Evolutionary conservation across 2,113 vertebrate genomes (phyloP).

Genomic region (Ctenodactylus gundi): DNA sequence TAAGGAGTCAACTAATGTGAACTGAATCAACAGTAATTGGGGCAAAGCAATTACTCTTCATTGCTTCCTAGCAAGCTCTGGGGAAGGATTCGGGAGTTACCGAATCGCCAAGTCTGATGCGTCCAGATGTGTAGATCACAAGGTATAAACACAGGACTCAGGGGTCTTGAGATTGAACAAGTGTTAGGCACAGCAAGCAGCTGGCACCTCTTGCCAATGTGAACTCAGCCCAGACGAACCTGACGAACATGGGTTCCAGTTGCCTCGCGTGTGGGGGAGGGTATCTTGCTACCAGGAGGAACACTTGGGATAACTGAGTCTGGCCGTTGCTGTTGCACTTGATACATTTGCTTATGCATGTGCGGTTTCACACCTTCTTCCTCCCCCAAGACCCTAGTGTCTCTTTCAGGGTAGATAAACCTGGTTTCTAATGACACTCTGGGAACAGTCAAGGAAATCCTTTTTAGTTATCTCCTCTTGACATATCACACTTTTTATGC

Average conservation of each 20-base stretch:
- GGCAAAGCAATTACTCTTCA: neutral
- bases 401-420: neutral
- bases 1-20: neutral
- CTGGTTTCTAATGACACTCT: neutral
- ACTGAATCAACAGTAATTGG: neutral
- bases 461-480: slow-evolving; percentile 17
- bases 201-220: neutral
- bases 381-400: neutral
- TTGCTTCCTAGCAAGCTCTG: neutral
- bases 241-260: accelerated
- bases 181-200: neutral
- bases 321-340: neutral
- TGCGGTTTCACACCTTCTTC: neutral
- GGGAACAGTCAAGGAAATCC: neutral
- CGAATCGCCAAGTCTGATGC: neutral
- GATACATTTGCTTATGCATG: neutral
- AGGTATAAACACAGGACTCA: neutral
- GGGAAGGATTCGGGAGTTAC: neutral
- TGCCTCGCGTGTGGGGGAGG: neutral
- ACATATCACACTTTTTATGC: neutral
- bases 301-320: neutral
- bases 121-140: neutral
- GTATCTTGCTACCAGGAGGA: neutral
- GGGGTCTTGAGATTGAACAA: neutral
- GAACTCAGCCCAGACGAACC: neutral